Evolutionary conservation across 2,113 vertebrate genomes (phyloP), one percentile per base, ranked within the genome.

Genomic region (Bucco capensis): DNA sequence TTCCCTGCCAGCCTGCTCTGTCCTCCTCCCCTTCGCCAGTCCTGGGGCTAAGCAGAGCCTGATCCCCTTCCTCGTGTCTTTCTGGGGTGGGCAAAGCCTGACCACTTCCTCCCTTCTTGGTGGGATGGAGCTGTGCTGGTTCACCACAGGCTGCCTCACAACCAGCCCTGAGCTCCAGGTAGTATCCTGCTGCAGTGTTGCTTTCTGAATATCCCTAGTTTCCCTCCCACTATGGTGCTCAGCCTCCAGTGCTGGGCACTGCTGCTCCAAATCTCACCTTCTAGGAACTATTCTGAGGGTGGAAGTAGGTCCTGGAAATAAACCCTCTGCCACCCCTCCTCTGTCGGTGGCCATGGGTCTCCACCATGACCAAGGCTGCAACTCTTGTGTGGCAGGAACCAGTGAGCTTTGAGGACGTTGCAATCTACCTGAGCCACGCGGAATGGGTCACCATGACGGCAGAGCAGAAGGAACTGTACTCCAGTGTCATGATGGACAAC

Each of bases 361-460:
- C 23, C 30, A 0, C 5, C 1, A 1, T 11, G 6, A n/a, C 3
- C 1, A 4, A 16, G 14, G 19, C 18, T 4, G 8, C 7, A 1
- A 2, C 3, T 4, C 10, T 19, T 66, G 15, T 47, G 24, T 23
- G 30, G 23, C 56, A 86, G 83, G 83, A 76, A 1, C 64, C 24
- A 0, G 56, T 82, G 64, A 71, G 50, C 50, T 91, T 91, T 2
- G 77, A 76, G 64, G 89, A 91, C 5, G 1, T 91, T 0, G 83
- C 83, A 1, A 0, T 91, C 9, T 76, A 76, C 3, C 47, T 91
- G 89, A 91, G 64, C 89, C 89, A 50, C 0, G 22, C 30, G 0
- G 89, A 91, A 77, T 86, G 83, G 70, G 89, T 82, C 2, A 2
- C n/a, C 17, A 17, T 23, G 0, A 19, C 10, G 1, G 28, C 12